Evolutionary conservation across 2,888 invertebrate species (phyloP).

Genomic region (Suillia variegata): DNA sequence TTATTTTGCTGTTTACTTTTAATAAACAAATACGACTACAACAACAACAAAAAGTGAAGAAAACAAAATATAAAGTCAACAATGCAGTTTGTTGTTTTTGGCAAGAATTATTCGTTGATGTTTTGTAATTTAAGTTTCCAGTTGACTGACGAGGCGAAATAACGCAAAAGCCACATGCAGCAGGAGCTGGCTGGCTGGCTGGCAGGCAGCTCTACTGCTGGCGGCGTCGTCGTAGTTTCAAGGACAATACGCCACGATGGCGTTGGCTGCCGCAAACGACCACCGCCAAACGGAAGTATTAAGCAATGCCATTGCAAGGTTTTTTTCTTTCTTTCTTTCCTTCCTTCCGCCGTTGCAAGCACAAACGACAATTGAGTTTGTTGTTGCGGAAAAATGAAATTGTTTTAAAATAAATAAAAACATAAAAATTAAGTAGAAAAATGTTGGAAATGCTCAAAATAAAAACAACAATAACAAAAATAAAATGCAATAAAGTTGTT

Average conservation of each 20-base stretch:
- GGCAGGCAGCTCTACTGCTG: slow-evolving; percentile 1
- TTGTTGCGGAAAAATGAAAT: slow-evolving; percentile 21
- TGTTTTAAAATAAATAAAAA: slow-evolving; percentile 11
- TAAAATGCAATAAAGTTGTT: neutral
- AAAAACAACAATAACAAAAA: slow-evolving; percentile 13
- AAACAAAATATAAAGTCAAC: too few species aligned
- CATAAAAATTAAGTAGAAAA: slow-evolving; percentile 1
- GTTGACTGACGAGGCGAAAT: slow-evolving; percentile 22
- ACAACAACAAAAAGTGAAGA: too few species aligned
- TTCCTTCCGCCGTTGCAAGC: slow-evolving; percentile 14
- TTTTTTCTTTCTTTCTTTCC: too few species aligned
- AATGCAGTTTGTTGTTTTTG: neutral
- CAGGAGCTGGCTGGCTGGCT: neutral
- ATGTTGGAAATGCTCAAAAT: slow-evolving; percentile 3
- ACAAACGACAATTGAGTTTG: slow-evolving; percentile 20
- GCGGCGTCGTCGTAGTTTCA: slow-evolving; percentile 6
- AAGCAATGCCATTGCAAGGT: neutral
- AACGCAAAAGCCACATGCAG: slow-evolving; percentile 15
- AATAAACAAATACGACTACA: too few species aligned
- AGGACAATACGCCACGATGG: slow-evolving; percentile 6
- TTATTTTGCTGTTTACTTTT: neutral
- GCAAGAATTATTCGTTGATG: too few species aligned
- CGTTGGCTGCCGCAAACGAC: neutral
- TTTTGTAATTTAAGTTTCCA: slow-evolving; percentile 13
- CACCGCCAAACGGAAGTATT: neutral